Base-by-base conservation (phyloP, 2,797 vertebrate species). In the Triplophysa yarkandensis region DNA sequence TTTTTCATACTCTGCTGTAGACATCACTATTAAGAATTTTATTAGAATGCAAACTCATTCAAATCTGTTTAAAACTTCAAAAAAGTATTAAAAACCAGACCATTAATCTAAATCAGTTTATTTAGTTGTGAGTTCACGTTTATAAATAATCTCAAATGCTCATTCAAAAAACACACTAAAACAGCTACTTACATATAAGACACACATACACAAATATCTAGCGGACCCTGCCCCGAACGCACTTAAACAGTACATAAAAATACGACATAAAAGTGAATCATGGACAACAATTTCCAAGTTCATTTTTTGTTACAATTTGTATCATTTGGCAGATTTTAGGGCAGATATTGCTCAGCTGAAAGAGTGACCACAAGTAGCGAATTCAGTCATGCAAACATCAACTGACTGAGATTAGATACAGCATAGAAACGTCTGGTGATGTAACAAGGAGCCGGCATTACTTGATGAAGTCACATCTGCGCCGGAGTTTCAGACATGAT, bases 271-370 rank as follows among this genome's bases (percentile, higher is more conserved):
- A 43, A 23, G 25, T 48, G 32, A 74, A 61, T 58, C 7, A 17
- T 58, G 54, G 54, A 57, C 39, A 13, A 44, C 9, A 25, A 8
- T 32, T 65, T 73, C 25, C 32, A 34, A 34, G 69, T 70, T 70
- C 32, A 71, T 36, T 14, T 39, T 23, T 19, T 46, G 36, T 44
- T 43, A 67, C n/a, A 34, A 64, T 62, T 66, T 46, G 36, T 64
- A 71, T 34, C 34, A 43, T 78, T 76, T 78, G 72, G 66, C 76
- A 76, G 72, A 66, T 23, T 74, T 60, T 73, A 68, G 21, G 30
- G 57, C 58, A 63, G 48, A 73, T 82, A 80, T 82, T 82, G 81
- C 81, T 82, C 71, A 67, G 39, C 62, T 72, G 43, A 62, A 55
- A 70, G 58, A 69, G 68, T 52, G 67, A 71, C 57, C 30, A 57